phyloP scores from a whole-genome alignment of 2,113 vertebrate genomes.

The Raphicerus campestris region DNA sequence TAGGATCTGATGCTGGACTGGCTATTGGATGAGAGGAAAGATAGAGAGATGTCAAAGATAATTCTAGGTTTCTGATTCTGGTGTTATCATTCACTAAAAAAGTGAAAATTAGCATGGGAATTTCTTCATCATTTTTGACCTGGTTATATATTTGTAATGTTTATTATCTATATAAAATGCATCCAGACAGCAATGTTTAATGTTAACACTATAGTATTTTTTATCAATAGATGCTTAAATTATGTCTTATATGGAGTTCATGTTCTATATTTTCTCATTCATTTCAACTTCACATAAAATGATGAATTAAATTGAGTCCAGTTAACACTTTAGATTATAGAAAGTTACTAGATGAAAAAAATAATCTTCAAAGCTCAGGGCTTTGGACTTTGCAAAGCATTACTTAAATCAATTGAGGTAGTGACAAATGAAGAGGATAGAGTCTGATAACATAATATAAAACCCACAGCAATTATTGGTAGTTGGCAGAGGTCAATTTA shows the following conservation, averaged over 20 bases:
- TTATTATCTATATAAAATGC: not conserved
- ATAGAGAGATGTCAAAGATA: not conserved
- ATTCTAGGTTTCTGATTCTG: not conserved
- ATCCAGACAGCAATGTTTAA: not conserved
- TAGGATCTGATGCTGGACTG: not conserved
- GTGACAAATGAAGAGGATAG: not conserved
- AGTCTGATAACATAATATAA: slow-evolving; percentile 1
- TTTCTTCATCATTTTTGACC: not conserved
- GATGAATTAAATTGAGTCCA: not conserved
- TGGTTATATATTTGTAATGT: not conserved
- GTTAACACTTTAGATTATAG: not conserved
- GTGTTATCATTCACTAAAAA: not conserved
- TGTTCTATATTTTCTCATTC: not conserved
- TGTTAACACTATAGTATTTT: not conserved
- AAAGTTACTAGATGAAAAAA: not conserved
- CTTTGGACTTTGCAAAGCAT: slow-evolving; percentile 3
- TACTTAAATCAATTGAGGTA: not conserved
- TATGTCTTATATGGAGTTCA: not conserved
- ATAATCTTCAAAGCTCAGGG: not conserved
- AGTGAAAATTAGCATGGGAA: not conserved
- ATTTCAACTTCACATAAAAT: slow-evolving; percentile 13
- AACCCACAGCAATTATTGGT: not conserved
- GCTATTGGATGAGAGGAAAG: not conserved
- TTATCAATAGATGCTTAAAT: not conserved
- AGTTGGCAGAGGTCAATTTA: not conserved